Conservation (phyloP, 2,888 invertebrate genomes). For the Heliothis peltigera region DNA sequence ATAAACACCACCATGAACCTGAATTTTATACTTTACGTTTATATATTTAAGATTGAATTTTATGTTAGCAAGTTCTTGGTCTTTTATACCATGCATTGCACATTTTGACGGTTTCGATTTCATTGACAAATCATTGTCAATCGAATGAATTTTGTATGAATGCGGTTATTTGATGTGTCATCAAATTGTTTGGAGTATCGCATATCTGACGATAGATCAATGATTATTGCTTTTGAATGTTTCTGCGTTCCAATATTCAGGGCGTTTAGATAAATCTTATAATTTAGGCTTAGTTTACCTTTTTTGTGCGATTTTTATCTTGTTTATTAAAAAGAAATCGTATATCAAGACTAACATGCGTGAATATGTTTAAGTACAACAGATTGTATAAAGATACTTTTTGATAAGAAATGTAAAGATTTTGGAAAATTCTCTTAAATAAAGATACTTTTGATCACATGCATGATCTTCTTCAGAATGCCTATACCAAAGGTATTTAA, state of each 20-base stretch:
- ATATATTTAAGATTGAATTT: background rate
- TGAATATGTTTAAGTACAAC: too few species aligned
- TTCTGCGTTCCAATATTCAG: slow-evolving; percentile 2
- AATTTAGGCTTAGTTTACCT: background rate
- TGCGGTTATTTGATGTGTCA: slow-evolving; percentile 48
- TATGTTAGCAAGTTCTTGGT: slow-evolving; percentile 6
- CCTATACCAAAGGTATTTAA: too few species aligned
- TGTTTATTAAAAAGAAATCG: too few species aligned
- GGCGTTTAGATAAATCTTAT: background rate
- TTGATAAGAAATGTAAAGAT: too few species aligned
- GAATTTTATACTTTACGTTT: slow-evolving; percentile 25
- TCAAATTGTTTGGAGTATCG: slow-evolving; percentile 47
- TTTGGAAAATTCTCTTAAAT: too few species aligned
- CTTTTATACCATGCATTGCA: slow-evolving; percentile 44
- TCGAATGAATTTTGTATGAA: slow-evolving; percentile 44
- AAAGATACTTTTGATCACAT: too few species aligned
- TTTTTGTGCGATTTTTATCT: slow-evolving; percentile 3
- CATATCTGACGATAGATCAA: slow-evolving; percentile 39
- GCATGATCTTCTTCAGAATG: too few species aligned
- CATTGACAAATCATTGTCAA: slow-evolving; percentile 59
- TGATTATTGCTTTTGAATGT: slow-evolving; percentile 8
- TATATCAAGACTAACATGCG: background rate
- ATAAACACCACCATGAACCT: background rate
- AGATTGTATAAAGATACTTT: too few species aligned
- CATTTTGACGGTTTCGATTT: slow-evolving; percentile 65